Evolutionary conservation across 64 coral and sea anemone genomes (phyloP).

Genomic region (Actinia equina): DNA sequence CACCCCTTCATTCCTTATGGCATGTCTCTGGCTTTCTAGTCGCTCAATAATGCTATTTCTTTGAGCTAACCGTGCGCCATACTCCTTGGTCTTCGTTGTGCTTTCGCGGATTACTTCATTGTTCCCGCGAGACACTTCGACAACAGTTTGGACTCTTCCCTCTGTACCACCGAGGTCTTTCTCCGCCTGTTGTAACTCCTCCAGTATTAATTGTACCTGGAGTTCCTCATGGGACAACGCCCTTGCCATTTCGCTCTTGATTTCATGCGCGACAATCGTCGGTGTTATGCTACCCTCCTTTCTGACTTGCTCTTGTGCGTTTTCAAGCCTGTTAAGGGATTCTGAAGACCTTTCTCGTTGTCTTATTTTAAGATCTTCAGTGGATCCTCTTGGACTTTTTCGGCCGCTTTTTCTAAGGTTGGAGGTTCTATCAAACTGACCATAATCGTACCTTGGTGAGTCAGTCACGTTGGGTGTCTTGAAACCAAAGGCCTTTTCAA

Average conservation of each 20-base stretch:
- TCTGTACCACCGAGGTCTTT: constrained; percentile 17
- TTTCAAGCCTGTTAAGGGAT: constrained; percentile 25
- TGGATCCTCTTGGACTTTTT: constrained; percentile 27
- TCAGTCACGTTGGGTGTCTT: constrained; percentile 50
- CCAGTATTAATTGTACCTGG: constrained; percentile 13
- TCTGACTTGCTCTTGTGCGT: neutral
- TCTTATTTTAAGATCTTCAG: constrained; percentile 20
- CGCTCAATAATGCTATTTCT: constrained; percentile 78
- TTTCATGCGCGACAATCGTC: constrained; percentile 5
- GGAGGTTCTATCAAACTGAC: constrained; percentile 31
- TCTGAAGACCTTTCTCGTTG: constrained; percentile 28
- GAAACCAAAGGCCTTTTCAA: constrained; percentile 83
- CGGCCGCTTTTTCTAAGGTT: constrained; percentile 24
- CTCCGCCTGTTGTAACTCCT: constrained; percentile 24
- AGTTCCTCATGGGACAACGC: constrained; percentile 20
- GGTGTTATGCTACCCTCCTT: neutral
- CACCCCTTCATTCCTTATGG: constrained; percentile 25
- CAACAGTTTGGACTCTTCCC: constrained; percentile 22
- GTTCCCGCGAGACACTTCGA: constrained; percentile 30
- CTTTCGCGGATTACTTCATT: constrained; percentile 30
- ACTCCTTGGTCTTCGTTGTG: constrained; percentile 35
- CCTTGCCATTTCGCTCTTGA: constrained; percentile 12
- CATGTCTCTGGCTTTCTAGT: constrained; percentile 67
- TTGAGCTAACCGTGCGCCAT: constrained; percentile 59
- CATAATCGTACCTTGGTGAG: constrained; percentile 21